Base-by-base conservation (phyloP, 2,113 vertebrate species). In the Danio rerio region DNA sequence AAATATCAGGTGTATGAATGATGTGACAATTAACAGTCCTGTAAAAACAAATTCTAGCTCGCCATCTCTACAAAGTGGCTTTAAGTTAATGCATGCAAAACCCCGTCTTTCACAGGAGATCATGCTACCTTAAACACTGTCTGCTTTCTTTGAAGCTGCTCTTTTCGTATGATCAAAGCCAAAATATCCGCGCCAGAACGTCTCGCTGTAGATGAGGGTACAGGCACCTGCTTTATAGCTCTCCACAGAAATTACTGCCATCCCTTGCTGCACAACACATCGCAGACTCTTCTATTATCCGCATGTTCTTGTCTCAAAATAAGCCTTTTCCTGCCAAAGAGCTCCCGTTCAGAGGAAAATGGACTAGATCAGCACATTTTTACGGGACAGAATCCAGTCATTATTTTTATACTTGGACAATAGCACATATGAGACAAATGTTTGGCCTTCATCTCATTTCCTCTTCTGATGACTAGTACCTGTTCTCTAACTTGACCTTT, bases 81-180 rank as follows among this genome's bases (percentile, higher is more conserved):
- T 69, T 69, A 82, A 59, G 45, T 15, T 80, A 80, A 75, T 76
- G 42, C 65, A 85, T 85, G 83, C 77, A 83, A 83, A 87, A 53
- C 49, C 66, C 21, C 18, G 20, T 75, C 77, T 74, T 82, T 62
- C 61, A 77, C 65, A 31, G 79, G 49, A 80, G 58, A 85, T 79
- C 80, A 42, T 12, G 63, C 53, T 68, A 73, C 15, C 50, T 52
- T 63, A 56, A 65, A 72, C 5, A 18, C 81, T 43, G 70, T 56
- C 75, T 82, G 63, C 18, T 56, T 75, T 56, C 70, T 82, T 80
- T 80, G 83, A 84, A 76, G 80, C 83, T 43, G 12, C 45, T 62
- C 63, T 69, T 40, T 76, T 80, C 40, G 20, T 68, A 69, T 80
- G 80, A 87, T 85, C 83, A 87, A 87, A 83, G 86, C 47, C 56